Base-by-base conservation (phyloP, 2,888 invertebrate species). In the Parnassius apollo region DNA sequence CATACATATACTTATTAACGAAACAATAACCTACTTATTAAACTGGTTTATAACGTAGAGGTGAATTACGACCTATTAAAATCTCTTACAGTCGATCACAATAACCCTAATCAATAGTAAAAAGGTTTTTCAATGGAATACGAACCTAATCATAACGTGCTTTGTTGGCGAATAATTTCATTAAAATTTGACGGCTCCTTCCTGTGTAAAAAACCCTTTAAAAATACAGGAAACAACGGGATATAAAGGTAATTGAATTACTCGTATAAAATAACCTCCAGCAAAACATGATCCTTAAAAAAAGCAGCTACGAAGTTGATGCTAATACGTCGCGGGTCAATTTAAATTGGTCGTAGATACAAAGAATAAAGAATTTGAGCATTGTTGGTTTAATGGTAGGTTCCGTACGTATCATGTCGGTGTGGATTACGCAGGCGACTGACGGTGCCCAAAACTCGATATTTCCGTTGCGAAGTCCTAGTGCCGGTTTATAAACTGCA, bases 141-240 rank as follows among this genome's bases (percentile, higher is more conserved):
- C 66, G 68, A 75, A 70, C 70, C 71, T 78, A 85, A 86, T 88
- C 87, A 88, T 88, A 88, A 86, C 76, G 73, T 72, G 63, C 70
- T 63, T 68, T 76, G 71, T 87, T 75, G 80, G 66, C 66, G 66
- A 77, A 70, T 88, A 87, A 88, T 88, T 88, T 88, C 85, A 88
- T 88, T 88, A 88, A 88, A 84, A 81, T 84, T 85, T 88, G 88
- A 88, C 88, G 71, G 77, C 80, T 83, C 71, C 82, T 83, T 88
- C 88, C 87, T 85, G 86, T 80, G 66, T 64, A 64, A 70, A 76
- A 76, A 71, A 59, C 65, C 61, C 56, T 68, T 68, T 61, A 68
- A 68, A 70, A 76, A 80, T 78, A 75, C 85, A 82, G 88, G 87
- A 87, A 84, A 82, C 76, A 74, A 76, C 73, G 70, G 74, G 78